Evolutionary conservation across 2,113 vertebrate genomes (phyloP).

Genomic region (Myocastor coypus): DNA sequence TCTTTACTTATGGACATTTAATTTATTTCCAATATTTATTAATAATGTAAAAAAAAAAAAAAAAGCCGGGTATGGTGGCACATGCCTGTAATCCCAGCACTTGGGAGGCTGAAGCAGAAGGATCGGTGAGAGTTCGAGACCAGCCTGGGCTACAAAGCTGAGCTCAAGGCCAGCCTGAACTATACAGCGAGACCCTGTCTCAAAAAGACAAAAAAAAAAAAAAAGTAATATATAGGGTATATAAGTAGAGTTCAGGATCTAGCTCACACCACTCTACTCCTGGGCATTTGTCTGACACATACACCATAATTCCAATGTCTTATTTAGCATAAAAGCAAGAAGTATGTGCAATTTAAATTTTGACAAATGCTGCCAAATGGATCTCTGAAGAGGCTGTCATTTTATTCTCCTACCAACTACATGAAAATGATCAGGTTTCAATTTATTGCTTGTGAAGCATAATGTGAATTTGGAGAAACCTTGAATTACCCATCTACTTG

Average conservation of each 20-base stretch:
- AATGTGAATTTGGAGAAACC: neutral
- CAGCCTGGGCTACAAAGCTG: too few species aligned
- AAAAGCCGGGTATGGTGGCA: too few species aligned
- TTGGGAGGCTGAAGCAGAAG: too few species aligned
- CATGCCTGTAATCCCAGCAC: too few species aligned
- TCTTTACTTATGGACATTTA: neutral
- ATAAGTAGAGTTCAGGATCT: neutral
- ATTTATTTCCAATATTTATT: neutral
- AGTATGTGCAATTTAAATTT: neutral
- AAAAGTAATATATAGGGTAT: too few species aligned
- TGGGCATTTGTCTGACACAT: neutral
- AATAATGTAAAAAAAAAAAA: too few species aligned
- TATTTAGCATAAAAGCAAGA: neutral
- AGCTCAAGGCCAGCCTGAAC: too few species aligned
- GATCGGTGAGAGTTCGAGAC: too few species aligned
- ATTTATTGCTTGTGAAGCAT: conserved; percentile 20
- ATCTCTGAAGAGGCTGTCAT: conserved; percentile 44
- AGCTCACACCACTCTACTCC: neutral
- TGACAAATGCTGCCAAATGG: conserved; percentile 52
- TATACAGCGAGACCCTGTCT: too few species aligned
- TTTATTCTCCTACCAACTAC: neutral
- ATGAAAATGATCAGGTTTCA: conserved; percentile 45
- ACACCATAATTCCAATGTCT: neutral
- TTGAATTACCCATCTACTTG: neutral
- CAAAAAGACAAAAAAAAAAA: too few species aligned